These are phyloP conservation scores for Pachyseris speciosa DNA, from an alignment of 64 coral and sea anemone species.

Conservation along the genomic window DNA sequence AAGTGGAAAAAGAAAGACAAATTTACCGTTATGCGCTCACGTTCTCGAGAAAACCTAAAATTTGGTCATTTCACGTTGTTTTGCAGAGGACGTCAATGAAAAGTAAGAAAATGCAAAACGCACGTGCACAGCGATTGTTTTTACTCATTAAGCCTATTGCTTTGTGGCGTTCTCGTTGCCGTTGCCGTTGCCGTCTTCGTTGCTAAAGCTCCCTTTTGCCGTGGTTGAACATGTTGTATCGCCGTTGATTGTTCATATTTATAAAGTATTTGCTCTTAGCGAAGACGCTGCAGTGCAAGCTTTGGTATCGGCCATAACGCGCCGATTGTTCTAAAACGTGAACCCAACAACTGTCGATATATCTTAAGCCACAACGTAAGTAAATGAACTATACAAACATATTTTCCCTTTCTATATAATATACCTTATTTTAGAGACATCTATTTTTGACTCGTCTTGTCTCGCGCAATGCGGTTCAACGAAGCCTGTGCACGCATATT, in stretches of 20 bases:
- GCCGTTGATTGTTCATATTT: not conserved
- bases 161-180: too few species aligned
- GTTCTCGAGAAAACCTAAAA: too few species aligned
- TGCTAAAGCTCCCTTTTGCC: too few species aligned
- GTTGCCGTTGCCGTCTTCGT: not conserved
- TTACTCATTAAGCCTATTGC: too few species aligned
- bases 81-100: too few species aligned
- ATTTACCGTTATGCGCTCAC: too few species aligned
- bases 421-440: constrained; percentile 58
- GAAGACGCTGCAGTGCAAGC: not conserved
- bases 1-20: too few species aligned
- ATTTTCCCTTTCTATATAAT: constrained; percentile 62
- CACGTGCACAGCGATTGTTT: too few species aligned
- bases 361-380: constrained; percentile 16
- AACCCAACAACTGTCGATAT: constrained; percentile 1
- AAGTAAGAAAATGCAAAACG: too few species aligned
- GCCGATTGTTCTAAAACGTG: not conserved
- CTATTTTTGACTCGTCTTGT: not conserved
- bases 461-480: not conserved
- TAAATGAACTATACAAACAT: constrained; percentile 49
- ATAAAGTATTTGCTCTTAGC: not conserved
- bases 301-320: not conserved
- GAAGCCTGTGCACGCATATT: not conserved
- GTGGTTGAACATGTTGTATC: not conserved
- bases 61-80: too few species aligned